Base-by-base conservation (phyloP, 2,888 invertebrate species). In the Scaptomyza parva region DNA sequence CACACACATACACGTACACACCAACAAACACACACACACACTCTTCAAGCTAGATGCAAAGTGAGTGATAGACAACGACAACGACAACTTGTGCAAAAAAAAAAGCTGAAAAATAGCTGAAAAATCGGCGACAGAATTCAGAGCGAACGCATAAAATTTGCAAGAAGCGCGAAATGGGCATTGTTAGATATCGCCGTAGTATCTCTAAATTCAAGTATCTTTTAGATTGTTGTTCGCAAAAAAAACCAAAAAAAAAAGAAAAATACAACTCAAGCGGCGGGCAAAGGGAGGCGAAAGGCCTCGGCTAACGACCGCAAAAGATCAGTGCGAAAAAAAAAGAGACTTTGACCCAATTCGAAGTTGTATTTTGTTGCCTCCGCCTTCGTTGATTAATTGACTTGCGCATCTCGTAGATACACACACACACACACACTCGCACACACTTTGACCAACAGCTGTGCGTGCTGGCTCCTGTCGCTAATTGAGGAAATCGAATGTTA, bases 401-500 rank as follows among this genome's bases (percentile, higher is more conserved):
- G 79, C 86, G 68, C 78, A 78, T 70, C 86, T 75, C 82, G 64
- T 60, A 70, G 66, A 77, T 73, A 74, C 57, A 47, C 43, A 35
- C 37, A 48, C 44, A 60, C 52, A 30, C 26, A 28, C 17, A 41
- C 28, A 28, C 28, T n/a, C 33, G n/a, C 33, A n/a, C 7, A 33
- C n/a, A 33, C 11, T 30, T 14, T 41, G 58, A 24, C 28, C 45
- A 41, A 62, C 62, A 59, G 75, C 55, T 69, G 75, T 72, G 70
- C 70, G 70, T 60, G n/a, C n/a, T n/a, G 76, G 67, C 74, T 86
- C 73, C 84, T 79, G 76, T 77, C 66, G 78, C 87, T 85, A 84
- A 88, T 84, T 77, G 88, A 88, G 83, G 88, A 84, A 84, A 88
- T 88, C 84, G 83, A 84, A 84, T 88, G 84, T 77, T 77, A 88